phyloP scores from a whole-genome alignment of 2,888 invertebrate species.

The Phortica magna region DNA sequence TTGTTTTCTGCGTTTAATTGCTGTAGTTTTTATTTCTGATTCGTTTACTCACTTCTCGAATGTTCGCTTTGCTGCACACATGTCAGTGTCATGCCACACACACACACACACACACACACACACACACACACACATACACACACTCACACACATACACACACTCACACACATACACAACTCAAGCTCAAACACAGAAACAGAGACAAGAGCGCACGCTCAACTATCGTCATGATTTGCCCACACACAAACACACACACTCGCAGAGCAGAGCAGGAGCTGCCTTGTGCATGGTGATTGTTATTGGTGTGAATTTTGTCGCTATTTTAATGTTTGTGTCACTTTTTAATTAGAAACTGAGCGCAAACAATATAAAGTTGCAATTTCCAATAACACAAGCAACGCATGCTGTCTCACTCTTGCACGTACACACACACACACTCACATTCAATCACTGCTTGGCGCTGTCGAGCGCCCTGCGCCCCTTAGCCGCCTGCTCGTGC shows the following conservation, averaged over 20 bases:
- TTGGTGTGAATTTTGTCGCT: conserved; percentile 29
- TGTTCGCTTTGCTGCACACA: neutral
- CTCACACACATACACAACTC: too few species aligned
- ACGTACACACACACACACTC: too few species aligned
- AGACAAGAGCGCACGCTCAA: too few species aligned
- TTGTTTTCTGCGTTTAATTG: neutral
- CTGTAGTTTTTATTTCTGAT: neutral
- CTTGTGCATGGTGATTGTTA: conserved; percentile 4
- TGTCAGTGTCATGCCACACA: neutral
- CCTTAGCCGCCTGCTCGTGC: too few species aligned
- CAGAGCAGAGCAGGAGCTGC: neutral
- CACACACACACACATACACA: too few species aligned
- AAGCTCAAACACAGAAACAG: too few species aligned
- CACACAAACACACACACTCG: neutral
- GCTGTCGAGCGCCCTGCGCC: too few species aligned
- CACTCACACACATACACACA: neutral
- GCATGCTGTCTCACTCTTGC: too few species aligned
- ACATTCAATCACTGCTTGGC: too few species aligned
- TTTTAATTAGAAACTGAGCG: conserved; percentile 32
- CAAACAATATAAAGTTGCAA: conserved; percentile 31
- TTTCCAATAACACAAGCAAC: neutral
- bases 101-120: neutral
- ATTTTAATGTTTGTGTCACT: conserved; percentile 33
- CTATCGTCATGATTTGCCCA: neutral
- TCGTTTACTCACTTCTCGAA: neutral